phyloP scores from a whole-genome alignment of 2,113 vertebrate genomes.

The Melanerpes aurifrons region DNA sequence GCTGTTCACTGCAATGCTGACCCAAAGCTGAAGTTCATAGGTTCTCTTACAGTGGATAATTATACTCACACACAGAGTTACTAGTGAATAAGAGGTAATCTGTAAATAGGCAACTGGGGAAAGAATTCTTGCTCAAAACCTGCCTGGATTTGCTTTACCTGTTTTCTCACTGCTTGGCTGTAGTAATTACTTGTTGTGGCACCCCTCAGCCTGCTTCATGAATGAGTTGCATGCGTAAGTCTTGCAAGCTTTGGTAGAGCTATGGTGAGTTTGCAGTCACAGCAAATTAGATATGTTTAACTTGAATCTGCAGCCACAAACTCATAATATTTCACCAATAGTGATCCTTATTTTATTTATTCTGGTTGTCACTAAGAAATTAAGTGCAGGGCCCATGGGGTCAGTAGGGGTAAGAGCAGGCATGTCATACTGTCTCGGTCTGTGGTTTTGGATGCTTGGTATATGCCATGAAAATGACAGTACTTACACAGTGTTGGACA shows the following conservation, averaged over 20 bases:
- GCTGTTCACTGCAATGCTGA: neutral
- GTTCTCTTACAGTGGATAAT: neutral
- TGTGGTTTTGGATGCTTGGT: neutral
- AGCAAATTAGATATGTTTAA: neutral
- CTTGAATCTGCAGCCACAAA: neutral
- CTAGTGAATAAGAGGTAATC: neutral
- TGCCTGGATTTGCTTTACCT: conserved; percentile 57
- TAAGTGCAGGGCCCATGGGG: neutral
- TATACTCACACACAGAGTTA: neutral
- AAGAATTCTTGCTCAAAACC: conserved; percentile 27
- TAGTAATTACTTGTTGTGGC: conserved; percentile 25
- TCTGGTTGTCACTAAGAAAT: neutral
- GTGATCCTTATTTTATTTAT: neutral
- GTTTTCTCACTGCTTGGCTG: conserved; percentile 18
- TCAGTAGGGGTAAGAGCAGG: neutral
- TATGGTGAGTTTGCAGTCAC: neutral
- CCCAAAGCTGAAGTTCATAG: neutral
- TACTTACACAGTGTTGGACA: neutral
- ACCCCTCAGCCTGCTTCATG: neutral
- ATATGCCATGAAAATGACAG: neutral
- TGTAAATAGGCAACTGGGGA: neutral
- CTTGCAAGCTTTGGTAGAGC: neutral
- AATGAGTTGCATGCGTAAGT: neutral
- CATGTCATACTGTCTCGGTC: neutral
- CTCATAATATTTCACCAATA: neutral